Conservation (phyloP, 2,888 invertebrate species). For the Diachrysia chrysitis region DNA sequence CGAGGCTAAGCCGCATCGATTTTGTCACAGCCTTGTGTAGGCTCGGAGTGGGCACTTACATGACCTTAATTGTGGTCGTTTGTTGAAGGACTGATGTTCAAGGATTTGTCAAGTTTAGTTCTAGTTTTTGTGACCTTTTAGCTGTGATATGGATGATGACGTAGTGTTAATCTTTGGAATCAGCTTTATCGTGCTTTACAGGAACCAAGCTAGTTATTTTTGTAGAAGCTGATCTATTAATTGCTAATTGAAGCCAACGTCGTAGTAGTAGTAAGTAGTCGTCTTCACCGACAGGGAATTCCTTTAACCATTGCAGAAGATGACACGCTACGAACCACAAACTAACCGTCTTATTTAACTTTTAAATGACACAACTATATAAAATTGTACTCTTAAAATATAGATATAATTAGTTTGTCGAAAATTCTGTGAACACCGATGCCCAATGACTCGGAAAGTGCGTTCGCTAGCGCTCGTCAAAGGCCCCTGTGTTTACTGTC, state of each 20-base stretch:
- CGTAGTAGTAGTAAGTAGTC: no score
- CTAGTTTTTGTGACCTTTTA: neutral
- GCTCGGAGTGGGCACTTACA: neutral
- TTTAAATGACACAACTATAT: no score
- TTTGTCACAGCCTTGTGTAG: slow-evolving; percentile 1
- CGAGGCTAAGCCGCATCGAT: slow-evolving; percentile 3
- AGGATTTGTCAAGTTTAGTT: neutral
- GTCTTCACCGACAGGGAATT: no score
- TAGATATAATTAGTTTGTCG: slow-evolving; percentile 1
- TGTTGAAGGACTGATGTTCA: neutral
- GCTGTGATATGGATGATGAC: neutral
- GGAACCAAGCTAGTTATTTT: no score
- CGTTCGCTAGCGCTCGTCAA: neutral
- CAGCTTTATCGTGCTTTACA: neutral
- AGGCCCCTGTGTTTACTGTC: neutral
- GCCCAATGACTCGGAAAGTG: slow-evolving; percentile 7
- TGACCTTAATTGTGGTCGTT: neutral
- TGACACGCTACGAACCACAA: no score
- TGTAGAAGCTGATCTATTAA: no score
- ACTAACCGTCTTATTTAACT: no score
- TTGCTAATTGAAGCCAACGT: no score
- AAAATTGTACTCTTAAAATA: neutral
- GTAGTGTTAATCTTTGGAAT: neutral
- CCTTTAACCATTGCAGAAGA: no score
- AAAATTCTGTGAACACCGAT: neutral